These are phyloP conservation scores for Armadillidium nasatum DNA, from an alignment of 1,140 invertebrate genomes.

Conservation along the genomic window DNA sequence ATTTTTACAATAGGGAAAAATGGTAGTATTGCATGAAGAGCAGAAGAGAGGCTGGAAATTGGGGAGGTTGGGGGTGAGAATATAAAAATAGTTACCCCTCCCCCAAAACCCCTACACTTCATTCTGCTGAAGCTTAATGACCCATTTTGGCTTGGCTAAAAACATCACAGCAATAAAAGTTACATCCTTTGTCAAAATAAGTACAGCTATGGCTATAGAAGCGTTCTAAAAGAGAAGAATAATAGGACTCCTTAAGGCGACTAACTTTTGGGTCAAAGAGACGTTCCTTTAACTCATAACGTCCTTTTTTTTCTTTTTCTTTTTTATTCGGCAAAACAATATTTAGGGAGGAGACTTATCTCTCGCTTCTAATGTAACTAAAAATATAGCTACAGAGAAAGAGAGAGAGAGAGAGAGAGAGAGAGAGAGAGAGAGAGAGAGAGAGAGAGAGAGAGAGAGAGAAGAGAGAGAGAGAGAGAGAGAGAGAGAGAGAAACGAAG, in stretches of 20 bases:
- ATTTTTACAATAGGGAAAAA: no score
- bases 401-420: no score
- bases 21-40: neutral
- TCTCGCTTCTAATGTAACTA: no score
- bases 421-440: no score
- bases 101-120: neutral
- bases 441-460: no score
- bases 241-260: neutral
- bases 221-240: neutral
- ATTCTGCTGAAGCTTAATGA: conserved; percentile 5
- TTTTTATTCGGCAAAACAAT: neutral
- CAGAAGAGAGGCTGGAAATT: neutral
- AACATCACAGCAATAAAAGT: neutral
- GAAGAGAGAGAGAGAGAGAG: no score
- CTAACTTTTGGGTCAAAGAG: neutral
- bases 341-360: no score
- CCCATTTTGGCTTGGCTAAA: conserved; percentile 11
- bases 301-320: neutral
- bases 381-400: no score
- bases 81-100: no score
- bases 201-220: neutral
- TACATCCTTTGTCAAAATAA: conserved; percentile 8
- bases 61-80: no score
- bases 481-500: no score
- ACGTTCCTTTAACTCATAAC: neutral